Conservation (phyloP, 64 coral and sea anemone species). For the Porites lutea region DNA sequence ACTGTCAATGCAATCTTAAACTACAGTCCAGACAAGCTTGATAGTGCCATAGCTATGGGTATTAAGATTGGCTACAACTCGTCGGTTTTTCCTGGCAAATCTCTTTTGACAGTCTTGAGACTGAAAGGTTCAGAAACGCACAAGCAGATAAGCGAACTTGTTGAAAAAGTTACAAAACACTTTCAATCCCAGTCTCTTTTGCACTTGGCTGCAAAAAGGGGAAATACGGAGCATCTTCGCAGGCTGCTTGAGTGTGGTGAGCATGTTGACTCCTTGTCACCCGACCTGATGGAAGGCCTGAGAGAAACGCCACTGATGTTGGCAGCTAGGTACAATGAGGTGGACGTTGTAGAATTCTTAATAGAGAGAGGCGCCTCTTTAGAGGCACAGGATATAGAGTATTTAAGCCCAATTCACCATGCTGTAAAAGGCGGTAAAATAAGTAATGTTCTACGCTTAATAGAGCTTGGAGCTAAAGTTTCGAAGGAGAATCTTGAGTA, state of each 20-base stretch:
- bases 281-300: neutral
- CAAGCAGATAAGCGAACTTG: conserved; percentile 4
- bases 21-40: conserved; percentile 59
- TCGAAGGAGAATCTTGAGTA: too few species aligned
- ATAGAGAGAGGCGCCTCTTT: too few species aligned
- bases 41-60: conserved; percentile 73
- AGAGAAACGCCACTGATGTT: conserved; percentile 66
- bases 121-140: conserved; percentile 23
- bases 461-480: too few species aligned
- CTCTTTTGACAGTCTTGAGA: neutral
- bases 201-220: conserved; percentile 46
- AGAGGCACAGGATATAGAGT: too few species aligned
- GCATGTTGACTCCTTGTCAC: conserved; percentile 9
- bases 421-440: too few species aligned
- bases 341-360: too few species aligned
- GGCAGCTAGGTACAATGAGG: conserved; percentile 50
- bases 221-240: conserved; percentile 41
- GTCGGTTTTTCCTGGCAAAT: neutral
- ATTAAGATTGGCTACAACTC: neutral
- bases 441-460: too few species aligned
- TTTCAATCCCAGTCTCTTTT: conserved; percentile 18
- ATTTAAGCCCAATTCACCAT: too few species aligned
- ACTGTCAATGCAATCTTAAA: conserved; percentile 47
- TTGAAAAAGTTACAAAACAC: conserved; percentile 2
- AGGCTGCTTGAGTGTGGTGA: conserved; percentile 39